These are phyloP conservation scores for Sinocyclocheilus rhinocerous DNA, from an alignment of 2,113 vertebrate species.

Conservation along the genomic window DNA sequence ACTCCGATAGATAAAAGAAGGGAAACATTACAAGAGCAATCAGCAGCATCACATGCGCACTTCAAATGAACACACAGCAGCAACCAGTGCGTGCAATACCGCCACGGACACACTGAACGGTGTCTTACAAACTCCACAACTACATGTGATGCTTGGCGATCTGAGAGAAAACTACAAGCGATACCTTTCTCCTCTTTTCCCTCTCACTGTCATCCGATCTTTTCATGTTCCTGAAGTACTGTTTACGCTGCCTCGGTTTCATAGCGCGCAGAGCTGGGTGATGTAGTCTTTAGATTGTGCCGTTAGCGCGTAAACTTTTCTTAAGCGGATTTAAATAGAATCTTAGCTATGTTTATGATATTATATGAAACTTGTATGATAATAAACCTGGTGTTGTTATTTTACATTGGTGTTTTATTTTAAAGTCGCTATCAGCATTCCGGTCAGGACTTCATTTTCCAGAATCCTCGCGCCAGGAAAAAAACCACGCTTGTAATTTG, in stretches of 20 bases:
- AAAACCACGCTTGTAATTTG: constrained; percentile 40
- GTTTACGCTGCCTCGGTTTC: constrained; percentile 74
- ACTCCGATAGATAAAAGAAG: constrained; percentile 1
- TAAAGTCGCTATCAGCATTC: background rate
- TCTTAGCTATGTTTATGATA: too few relatives aligned
- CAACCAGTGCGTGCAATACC: constrained; percentile 43
- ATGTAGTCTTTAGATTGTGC: constrained; percentile 68
- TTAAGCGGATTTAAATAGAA: background rate
- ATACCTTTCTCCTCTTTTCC: constrained; percentile 84
- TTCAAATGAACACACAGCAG: constrained; percentile 36
- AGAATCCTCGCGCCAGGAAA: constrained; percentile 33
- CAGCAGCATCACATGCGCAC: constrained; percentile 43
- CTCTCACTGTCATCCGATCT: constrained; percentile 82
- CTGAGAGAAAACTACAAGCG: constrained; percentile 77
- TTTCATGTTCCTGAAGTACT: constrained; percentile 82
- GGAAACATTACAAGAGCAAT: constrained; percentile 30
- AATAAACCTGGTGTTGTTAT: too few relatives aligned
- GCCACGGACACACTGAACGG: constrained; percentile 29
- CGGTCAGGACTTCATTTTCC: constrained; percentile 75
- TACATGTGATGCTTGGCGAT: constrained; percentile 38
- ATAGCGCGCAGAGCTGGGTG: constrained; percentile 57
- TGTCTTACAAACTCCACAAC: constrained; percentile 29
- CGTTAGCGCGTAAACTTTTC: background rate
- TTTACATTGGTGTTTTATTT: background rate
- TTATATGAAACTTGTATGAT: too few relatives aligned